Evolutionary conservation across 2,888 invertebrate species (phyloP).

Genomic region (Aspidiotus rigidus): DNA sequence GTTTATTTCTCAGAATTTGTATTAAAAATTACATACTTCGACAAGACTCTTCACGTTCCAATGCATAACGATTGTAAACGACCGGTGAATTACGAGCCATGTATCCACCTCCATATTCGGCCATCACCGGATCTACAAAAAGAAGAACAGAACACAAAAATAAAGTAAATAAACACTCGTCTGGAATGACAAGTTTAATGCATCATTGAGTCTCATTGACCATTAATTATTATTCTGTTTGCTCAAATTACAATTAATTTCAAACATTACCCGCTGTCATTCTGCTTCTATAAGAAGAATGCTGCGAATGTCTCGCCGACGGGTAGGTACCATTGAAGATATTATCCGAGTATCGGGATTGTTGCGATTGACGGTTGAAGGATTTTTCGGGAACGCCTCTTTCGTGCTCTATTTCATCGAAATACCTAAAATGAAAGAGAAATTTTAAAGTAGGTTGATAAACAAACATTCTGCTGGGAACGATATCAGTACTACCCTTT

Average conservation of each 20-base stretch:
- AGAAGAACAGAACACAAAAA: not conserved
- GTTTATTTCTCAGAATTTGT: not conserved
- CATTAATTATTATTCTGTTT: too few relatives aligned
- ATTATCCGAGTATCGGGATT: conserved; percentile 33
- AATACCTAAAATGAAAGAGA: conserved; percentile 40
- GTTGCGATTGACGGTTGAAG: conserved; percentile 29
- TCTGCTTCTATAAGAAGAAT: conserved; percentile 20
- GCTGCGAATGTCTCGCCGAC: conserved; percentile 15
- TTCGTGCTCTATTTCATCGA: conserved; percentile 41
- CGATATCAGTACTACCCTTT: too few relatives aligned
- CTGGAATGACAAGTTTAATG: too few relatives aligned
- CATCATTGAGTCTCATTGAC: too few relatives aligned
- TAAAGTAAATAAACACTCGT: too few relatives aligned
- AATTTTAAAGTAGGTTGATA: too few relatives aligned
- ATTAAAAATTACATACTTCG: conserved; percentile 35
- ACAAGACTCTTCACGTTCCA: conserved; percentile 45
- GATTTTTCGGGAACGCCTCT: conserved; percentile 36
- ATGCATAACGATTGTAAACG: conserved; percentile 58
- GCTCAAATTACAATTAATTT: too few relatives aligned
- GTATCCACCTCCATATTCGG: conserved; percentile 17
- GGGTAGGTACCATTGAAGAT: conserved; percentile 20
- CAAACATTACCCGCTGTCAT: conserved; percentile 8
- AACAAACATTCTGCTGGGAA: too few relatives aligned
- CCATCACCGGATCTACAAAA: conserved; percentile 14
- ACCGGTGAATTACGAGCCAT: conserved; percentile 36